Evolutionary conservation across 1,140 invertebrate species (phyloP).

Genomic region (Oedothorax gibbosus): DNA sequence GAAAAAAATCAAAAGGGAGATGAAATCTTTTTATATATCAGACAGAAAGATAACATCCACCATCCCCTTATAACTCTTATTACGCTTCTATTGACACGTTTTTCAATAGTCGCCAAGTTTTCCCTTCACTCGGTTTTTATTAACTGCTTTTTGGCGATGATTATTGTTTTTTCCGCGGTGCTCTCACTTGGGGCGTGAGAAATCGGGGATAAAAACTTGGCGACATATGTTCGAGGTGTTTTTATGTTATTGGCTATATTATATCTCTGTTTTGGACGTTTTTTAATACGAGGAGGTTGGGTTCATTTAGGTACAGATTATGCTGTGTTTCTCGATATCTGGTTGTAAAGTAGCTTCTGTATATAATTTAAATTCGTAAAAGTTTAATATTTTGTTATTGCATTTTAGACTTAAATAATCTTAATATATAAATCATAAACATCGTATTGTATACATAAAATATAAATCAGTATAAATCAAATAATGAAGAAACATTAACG

Average conservation of each 20-base stretch:
- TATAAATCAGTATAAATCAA: too few species aligned
- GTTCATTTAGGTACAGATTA: too few species aligned
- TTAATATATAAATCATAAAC: too few species aligned
- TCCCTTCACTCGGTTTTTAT: constrained; percentile 29
- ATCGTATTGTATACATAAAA: too few species aligned
- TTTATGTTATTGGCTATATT: constrained; percentile 31
- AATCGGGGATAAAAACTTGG: constrained; percentile 42
- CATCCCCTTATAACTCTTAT: background rate
- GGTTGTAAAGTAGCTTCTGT: too few species aligned
- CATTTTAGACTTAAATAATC: too few species aligned
- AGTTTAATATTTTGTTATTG: too few species aligned
- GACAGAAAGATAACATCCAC: constrained; percentile 3
- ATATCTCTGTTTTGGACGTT: background rate
- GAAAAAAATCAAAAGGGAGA: constrained; percentile 12
- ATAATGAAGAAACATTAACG: too few species aligned
- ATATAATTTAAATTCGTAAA: too few species aligned
- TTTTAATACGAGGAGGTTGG: background rate
- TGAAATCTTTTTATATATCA: background rate
- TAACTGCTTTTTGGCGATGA: background rate
- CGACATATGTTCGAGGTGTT: constrained; percentile 37
- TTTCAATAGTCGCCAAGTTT: constrained; percentile 46
- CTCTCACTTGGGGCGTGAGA: constrained; percentile 56
- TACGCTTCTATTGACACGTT: constrained; percentile 45
- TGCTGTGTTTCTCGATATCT: too few species aligned
- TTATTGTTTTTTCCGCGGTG: constrained; percentile 50